A percentile compares a stretch with the other conserved stretches of the same genome.
phyloP scores from a whole-genome alignment of 1,140 invertebrate species.

The Panagrolaimus sp. region DNA sequence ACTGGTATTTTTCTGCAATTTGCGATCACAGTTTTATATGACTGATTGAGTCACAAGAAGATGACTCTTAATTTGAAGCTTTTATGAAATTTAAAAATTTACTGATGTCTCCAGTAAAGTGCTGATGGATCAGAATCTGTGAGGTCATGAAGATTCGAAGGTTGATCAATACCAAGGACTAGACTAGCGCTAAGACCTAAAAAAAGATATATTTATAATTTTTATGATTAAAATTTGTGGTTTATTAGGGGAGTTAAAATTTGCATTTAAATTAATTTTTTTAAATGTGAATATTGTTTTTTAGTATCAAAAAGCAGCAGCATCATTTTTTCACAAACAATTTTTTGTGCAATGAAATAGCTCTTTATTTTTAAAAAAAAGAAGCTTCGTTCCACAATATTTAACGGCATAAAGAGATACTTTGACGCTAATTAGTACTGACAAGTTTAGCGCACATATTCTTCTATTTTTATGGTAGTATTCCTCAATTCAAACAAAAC shows the following conservation, averaged over 20 bases:
- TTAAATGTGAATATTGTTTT: no score
- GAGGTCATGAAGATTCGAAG: constrained; percentile 23
- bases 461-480: not conserved
- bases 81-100: not conserved
- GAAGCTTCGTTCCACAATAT: constrained; percentile 8
- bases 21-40: no score
- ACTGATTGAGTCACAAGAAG: no score
- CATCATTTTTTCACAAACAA: not conserved
- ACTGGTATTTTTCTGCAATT: not conserved
- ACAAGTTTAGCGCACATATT: constrained; percentile 4
- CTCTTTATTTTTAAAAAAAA: no score
- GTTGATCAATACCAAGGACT: constrained; percentile 21
- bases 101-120: constrained; percentile 21
- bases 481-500: constrained; percentile 7
- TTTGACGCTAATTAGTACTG: constrained; percentile 9
- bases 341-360: not conserved
- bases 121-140: constrained; percentile 23
- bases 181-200: constrained; percentile 14
- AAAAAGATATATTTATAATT: not conserved
- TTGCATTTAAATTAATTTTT: not conserved
- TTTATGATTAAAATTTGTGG: not conserved
- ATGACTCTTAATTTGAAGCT: not conserved
- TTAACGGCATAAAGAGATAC: not conserved
- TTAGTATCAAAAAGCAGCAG: not conserved
- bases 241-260: no score